Base-by-base conservation (phyloP, 2,113 vertebrate species). In the Plecotus auritus region DNA sequence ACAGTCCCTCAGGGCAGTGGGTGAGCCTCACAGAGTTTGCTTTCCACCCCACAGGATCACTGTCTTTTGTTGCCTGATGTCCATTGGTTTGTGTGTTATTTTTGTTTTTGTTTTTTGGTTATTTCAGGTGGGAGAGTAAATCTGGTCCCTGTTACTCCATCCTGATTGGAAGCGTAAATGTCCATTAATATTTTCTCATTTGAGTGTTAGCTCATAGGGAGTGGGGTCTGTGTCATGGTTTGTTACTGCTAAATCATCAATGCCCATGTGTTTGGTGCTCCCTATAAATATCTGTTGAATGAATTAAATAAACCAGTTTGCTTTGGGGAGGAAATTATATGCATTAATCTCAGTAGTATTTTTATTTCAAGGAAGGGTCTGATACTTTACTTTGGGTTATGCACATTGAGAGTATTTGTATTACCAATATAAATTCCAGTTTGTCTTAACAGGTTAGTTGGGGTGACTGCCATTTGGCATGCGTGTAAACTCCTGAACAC, bases 281-380 rank as follows among this genome's bases (percentile, higher is more conserved):
- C 17, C 51, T 17, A 26, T 76, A 45, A 83, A 81, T 91, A 66
- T 13, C 49, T 47, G 78, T 59, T 66, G 74, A 78, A 64, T 83
- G 73, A 85, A 56, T 92, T 67, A 77, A 86, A 74, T 37, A 92
- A 95, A 77, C 70, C 11, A 61, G 47, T 94, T 92, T 88, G 51
- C 81, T 94, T 81, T 83, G 89, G 49, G 42, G 67, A 85, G 32
- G 83, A 88, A 72, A 85, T 82, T 45, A 51, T 93, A 9, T 1
- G 20, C 54, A n/a, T 85, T 97, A 35, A 64, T 83, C 73, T 94
- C 83, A 70, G 35, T 83, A 81, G 83, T 16, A 78, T 69, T 82
- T 95, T 96, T 76, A 84, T 96, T 91, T 86, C 64, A 91, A 66
- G 83, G 66, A 88, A 77, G 45, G n/a, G 40, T 81, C 5, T 40